Base-by-base conservation (phyloP, 2,797 vertebrate genomes). In the Lagodon rhomboides region DNA sequence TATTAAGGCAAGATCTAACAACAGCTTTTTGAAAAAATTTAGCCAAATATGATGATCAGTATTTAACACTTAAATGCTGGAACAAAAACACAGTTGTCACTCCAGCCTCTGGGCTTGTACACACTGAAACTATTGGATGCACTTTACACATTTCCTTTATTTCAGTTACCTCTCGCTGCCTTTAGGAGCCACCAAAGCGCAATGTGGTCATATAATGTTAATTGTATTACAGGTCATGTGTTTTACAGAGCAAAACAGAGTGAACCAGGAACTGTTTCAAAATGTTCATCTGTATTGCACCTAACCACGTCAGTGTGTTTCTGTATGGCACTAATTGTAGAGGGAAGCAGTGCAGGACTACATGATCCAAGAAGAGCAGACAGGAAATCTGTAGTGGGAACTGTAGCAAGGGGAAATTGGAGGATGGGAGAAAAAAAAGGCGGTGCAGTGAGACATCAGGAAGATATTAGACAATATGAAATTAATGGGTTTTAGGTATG, bases 1-100 rank as follows among this genome's bases (percentile, higher is more conserved):
- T 62, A 86, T 67, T 81, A 77, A 76, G 65, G 49, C 51, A 54
- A 69, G 56, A 71, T 78, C 68, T 17, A 12, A 18, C 23, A 38
- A 50, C 12, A 69, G 58, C 51, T 83, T 67, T 70, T 69, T 80
- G 66, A 77, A 83, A 81, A 71, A 50, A 81, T 68, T 22, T 53
- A 3, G 22, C 51, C 13, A 44, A 27, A n/a, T 56, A 56, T 15
- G 11, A 44, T 18, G 2, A 16, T 49, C 25, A 23, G 17, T 15
- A 47, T 64, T 20, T 20, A 13, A 12, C n/a, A 41, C 6, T 38
- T 18, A 20, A 20, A 53, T 34, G 54, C 46, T 61, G 38, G 67
- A 66, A 62, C 49, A 74, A 53, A 65, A 49, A 30, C 12, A 25
- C 12, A 18, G n/a, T 44, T 44, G n/a, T n/a, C 27, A 12, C 27